These are phyloP conservation scores for Rhynchonycteris naso DNA, from an alignment of 2,797 vertebrate species.

Conservation along the genomic window DNA sequence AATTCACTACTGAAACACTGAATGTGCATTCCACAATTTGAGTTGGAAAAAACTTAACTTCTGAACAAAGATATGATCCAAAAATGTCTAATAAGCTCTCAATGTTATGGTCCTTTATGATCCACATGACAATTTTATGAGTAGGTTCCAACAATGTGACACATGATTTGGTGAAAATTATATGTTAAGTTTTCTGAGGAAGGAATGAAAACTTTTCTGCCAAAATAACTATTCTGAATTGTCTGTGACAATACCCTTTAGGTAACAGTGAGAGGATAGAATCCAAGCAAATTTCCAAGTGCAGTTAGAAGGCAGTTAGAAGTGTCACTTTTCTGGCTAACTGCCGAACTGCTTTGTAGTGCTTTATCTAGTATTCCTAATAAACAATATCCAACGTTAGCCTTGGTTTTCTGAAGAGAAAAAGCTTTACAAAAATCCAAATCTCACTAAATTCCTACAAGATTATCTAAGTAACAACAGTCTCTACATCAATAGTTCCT, in stretches of 20 bases:
- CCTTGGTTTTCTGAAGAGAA: background rate
- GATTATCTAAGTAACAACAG: conserved; percentile 7
- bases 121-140: background rate
- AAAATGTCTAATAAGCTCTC: conserved; percentile 32
- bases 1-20: conserved; percentile 11
- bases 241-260: background rate
- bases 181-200: conserved; percentile 21
- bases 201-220: conserved; percentile 43
- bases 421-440: conserved; percentile 59
- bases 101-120: background rate
- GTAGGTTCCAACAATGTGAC: conserved; percentile 2
- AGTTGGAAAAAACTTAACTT: conserved; percentile 29
- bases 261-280: background rate
- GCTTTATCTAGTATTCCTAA: conserved; percentile 12
- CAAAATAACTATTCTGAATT: conserved; percentile 49
- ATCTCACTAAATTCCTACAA: conserved; percentile 46
- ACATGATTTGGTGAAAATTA: background rate
- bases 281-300: background rate
- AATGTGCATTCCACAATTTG: background rate
- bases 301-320: background rate
- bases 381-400: conserved; percentile 22
- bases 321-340: background rate
- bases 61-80: conserved; percentile 18
- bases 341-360: conserved; percentile 13
- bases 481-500: background rate